Conservation (phyloP, 1,140 invertebrate species). For the Drosophila bocqueti region DNA sequence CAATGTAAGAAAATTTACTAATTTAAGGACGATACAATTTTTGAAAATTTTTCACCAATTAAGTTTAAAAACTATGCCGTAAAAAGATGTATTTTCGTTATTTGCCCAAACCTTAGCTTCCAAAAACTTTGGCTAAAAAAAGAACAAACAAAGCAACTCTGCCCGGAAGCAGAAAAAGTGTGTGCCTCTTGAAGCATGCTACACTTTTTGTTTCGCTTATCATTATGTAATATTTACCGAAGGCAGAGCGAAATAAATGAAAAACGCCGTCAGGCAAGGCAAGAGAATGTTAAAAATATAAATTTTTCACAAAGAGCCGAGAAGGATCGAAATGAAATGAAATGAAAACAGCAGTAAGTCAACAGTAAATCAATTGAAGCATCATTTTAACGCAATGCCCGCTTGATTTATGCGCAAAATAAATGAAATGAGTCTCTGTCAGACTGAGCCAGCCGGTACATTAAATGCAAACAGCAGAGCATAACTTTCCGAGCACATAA, state of each 20-base stretch:
- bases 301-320: constrained; percentile 17
- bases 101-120: neutral
- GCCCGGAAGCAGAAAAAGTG: neutral
- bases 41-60: neutral
- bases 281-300: constrained; percentile 28
- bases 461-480: constrained; percentile 2
- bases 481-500: constrained; percentile 10
- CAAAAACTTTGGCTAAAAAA: neutral
- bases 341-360: constrained; percentile 59
- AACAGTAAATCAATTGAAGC: constrained; percentile 67
- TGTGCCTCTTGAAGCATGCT: constrained; percentile 33
- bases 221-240: constrained; percentile 63
- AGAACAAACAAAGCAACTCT: neutral
- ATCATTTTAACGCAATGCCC: constrained; percentile 33
- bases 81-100: neutral
- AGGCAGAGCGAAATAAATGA: constrained; percentile 29
- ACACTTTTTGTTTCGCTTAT: constrained; percentile 44
- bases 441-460: constrained; percentile 22
- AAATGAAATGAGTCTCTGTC: constrained; percentile 16
- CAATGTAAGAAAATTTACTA: neutral
- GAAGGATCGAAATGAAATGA: constrained; percentile 42
- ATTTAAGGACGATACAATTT: neutral
- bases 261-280: constrained; percentile 10
- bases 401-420: constrained; percentile 46
- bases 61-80: neutral